Conservation (phyloP, 2,113 vertebrate species). For the Apus apus region DNA sequence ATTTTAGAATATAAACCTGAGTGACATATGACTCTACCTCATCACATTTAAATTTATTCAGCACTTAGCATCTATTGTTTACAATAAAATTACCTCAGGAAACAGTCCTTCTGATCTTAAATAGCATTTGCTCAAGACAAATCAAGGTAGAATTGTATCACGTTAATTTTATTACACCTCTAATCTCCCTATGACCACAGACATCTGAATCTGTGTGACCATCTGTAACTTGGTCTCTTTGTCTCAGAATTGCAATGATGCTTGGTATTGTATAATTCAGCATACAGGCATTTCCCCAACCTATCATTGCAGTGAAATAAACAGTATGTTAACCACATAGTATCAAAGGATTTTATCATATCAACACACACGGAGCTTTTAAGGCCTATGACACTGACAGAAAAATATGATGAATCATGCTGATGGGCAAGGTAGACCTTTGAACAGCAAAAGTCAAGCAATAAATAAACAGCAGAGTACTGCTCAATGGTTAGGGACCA, state of each 20-base stretch:
- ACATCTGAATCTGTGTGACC: not conserved
- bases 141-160: not conserved
- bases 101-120: not conserved
- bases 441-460: not conserved
- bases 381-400: not conserved
- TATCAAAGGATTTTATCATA: not conserved
- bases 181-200: not conserved
- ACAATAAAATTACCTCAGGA: not conserved
- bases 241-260: too few relatives aligned
- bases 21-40: not conserved
- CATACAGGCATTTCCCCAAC: not conserved
- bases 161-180: not conserved
- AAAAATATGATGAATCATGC: not conserved
- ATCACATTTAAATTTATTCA: conserved; percentile 33
- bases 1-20: conserved; percentile 15
- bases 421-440: not conserved
- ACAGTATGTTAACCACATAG: not conserved
- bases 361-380: not conserved
- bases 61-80: not conserved
- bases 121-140: not conserved
- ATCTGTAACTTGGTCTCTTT: too few relatives aligned
- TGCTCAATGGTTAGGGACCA: not conserved
- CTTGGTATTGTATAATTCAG: not conserved
- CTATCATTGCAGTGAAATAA: not conserved
- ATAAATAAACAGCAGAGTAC: not conserved